phyloP scores from a whole-genome alignment of 2,113 vertebrate species.

The Sakesphorus luctuosus region DNA sequence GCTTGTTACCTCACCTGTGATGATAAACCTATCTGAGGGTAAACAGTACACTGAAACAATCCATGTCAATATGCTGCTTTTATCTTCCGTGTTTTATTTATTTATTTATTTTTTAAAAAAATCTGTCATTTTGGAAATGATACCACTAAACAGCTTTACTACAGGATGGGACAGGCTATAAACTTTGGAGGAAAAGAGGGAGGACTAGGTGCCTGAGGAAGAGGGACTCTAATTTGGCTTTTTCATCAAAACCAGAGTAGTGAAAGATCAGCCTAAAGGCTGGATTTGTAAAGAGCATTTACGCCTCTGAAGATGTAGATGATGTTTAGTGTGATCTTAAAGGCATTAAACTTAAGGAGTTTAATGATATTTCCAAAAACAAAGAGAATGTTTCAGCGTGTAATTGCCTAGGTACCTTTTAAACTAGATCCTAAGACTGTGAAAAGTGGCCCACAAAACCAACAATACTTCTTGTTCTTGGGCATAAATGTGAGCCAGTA shows the following conservation, averaged over 20 bases:
- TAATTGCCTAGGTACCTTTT: not conserved
- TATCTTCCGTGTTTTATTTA: not conserved
- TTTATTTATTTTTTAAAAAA: no score
- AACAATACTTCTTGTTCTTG: not conserved
- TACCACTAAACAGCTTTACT: not conserved
- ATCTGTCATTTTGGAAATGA: not conserved
- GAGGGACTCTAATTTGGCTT: not conserved
- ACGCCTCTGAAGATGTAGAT: not conserved
- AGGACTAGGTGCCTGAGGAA: not conserved
- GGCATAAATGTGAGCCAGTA: not conserved
- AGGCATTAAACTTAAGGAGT: not conserved
- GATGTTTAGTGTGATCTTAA: not conserved
- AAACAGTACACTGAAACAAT: not conserved
- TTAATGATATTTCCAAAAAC: not conserved
- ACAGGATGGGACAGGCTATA: not conserved
- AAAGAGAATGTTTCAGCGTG: not conserved
- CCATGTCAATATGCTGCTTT: not conserved
- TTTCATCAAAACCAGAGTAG: not conserved
- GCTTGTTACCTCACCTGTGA: not conserved
- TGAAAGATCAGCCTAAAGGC: not conserved
- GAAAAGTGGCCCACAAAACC: not conserved
- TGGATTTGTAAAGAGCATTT: not conserved
- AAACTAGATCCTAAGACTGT: not conserved
- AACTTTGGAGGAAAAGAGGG: not conserved
- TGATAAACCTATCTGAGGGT: not conserved